Base-by-base conservation (phyloP, 2,113 vertebrate genomes). In the Xiphophorus hellerii region DNA sequence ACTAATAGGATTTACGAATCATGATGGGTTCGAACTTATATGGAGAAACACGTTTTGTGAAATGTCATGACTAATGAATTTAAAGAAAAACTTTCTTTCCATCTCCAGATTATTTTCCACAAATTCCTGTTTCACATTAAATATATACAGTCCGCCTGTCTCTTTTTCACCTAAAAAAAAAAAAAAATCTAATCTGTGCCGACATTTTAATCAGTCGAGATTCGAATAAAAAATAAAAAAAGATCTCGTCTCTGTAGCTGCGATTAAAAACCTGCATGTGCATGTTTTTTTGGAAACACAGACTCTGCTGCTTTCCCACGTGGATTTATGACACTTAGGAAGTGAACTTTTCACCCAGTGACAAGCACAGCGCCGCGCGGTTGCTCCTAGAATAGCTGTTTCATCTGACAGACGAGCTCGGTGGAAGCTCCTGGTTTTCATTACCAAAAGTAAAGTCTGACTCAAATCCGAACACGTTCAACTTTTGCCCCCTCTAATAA, bases 331-430 rank as follows among this genome's bases (percentile, higher is more conserved):
- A 64, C 79, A 68, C 83, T 83, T 83, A 86, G 69, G 37, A 80
- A 37, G 71, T 88, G 85, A 90, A 89, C 88, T 89, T 87, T 87
- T 89, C 82, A 89, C 87, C 87, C 80, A 31, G 71, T 77, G 86
- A 74, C 74, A 54, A 77, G 76, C n/a, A 30, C 44, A 83, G 70
- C 42, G 68, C 42, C 44, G 81, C 83, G 84, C 65, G 71, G 88
- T 71, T 87, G 81, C 86, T 58, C 63, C 69, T 81, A 3, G 69
- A 83, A 77, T 81, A 87, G 83, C 88, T 81, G 86, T 81, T 73
- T 68, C 88, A 88, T 83, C 83, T 91, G 90, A 84, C 77, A 81
- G 48, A 82, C 12, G n/a, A 86, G 69, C 76, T 76, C 66, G 83
- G 66, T 82, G 78, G 63, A 4, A 73, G 69, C 63, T 86, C 82